Conservation (phyloP, 2,113 vertebrate genomes). For the Vanacampus margaritifer region DNA sequence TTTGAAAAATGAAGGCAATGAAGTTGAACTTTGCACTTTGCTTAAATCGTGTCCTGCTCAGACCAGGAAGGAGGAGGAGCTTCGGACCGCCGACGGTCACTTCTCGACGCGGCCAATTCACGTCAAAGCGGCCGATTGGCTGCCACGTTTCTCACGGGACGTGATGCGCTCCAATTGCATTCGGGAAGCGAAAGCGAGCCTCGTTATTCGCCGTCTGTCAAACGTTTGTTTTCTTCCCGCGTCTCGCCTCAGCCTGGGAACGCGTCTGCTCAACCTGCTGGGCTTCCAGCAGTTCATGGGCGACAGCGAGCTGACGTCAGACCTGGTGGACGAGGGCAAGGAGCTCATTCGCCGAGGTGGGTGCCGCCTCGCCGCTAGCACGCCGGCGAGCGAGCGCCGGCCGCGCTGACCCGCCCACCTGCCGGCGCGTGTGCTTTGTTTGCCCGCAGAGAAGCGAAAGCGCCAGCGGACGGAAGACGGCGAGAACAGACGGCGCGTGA, state of each 20-base stretch:
- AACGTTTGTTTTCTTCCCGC: background rate
- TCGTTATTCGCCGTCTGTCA: too few relatives aligned
- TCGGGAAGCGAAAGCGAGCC: too few relatives aligned
- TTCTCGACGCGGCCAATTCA: too few relatives aligned
- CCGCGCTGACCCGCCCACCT: background rate
- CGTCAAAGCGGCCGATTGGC: too few relatives aligned
- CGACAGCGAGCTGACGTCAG: conserved; percentile 95
- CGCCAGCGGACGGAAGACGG: conserved; percentile 90
- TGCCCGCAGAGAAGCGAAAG: conserved; percentile 88
- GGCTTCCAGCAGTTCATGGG: conserved; percentile 98
- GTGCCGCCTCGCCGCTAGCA: background rate
- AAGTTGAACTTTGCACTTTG: too few relatives aligned
- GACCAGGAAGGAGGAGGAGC: too few relatives aligned
- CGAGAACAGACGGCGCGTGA: conserved; percentile 90
- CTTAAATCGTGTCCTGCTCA: too few relatives aligned
- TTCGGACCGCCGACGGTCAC: too few relatives aligned
- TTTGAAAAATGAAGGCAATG: too few relatives aligned
- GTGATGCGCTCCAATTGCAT: too few relatives aligned
- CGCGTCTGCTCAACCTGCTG: conserved; percentile 93
- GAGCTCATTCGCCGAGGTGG: conserved; percentile 91
- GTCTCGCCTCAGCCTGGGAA: conserved; percentile 87
- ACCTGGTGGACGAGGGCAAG: conserved; percentile 95
- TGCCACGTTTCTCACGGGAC: too few relatives aligned
- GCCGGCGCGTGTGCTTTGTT: too few relatives aligned
- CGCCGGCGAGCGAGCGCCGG: background rate